Base-by-base conservation (phyloP, 2,888 invertebrate species). In the Cenopis cana region DNA sequence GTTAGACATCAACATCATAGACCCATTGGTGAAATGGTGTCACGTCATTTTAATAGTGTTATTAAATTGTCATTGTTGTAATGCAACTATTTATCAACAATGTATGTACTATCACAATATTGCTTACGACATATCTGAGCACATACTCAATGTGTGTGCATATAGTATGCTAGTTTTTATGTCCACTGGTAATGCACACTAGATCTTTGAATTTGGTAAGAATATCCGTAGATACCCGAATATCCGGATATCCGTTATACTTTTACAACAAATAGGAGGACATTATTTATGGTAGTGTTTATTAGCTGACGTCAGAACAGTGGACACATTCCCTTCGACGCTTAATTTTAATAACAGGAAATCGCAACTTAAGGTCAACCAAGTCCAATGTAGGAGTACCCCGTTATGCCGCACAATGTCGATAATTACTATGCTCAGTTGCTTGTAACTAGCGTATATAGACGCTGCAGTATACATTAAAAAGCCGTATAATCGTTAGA, bases 291-390 rank as follows among this genome's bases (percentile, higher is more conserved):
- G 46, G 46, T 12, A 14, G n/a, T 46, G n/a, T 46, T 8, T n/a
- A n/a, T n/a, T 46, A n/a, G n/a, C 14, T 41, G 14, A 5, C n/a
- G 11, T 2, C n/a, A 46, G 2, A 54, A 24, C n/a, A 10, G 18
- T 55, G 54, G 20, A 54, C 20, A 54, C 54, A 12, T 11, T 49
- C 20, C 67, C 38, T 36, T 36, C 12, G 52, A 52, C 59, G n/a
- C 49, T n/a, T 36, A 12, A n/a, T 46, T 20, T 46, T 69, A 38
- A 56, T 55, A 56, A 20, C 62, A 69, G 62, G 62, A 69, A 69
- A 68, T 68, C 61, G 33, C 46, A 49, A 55, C 46, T 55, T 57
- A 65, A 65, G 59, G 69, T 70, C 69, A 57, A 52, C 41, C 36
- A 18, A 49, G 36, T 46, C 18, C 20, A 10, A 24, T 38, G 69